Conservation (phyloP, 2,797 vertebrate genomes). For the Acanthurus lineatus region DNA sequence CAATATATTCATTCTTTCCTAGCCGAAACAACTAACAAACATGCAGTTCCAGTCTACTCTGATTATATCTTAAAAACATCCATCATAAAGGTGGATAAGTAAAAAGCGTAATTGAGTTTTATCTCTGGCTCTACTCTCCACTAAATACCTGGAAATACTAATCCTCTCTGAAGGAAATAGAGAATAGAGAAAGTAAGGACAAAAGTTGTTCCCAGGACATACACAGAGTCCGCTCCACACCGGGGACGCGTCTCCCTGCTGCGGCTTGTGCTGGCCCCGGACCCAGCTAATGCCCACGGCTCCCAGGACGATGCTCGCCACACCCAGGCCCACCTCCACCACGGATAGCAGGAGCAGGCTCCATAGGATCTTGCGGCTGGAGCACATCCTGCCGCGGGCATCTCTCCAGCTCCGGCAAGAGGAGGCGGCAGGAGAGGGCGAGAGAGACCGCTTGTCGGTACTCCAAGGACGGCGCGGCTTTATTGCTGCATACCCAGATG, state of each 20-base stretch:
- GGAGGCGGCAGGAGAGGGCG: conserved; percentile 66
- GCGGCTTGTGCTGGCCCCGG: conserved; percentile 89
- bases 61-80: neutral
- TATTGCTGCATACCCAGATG: conserved; percentile 26
- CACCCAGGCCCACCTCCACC: conserved; percentile 98
- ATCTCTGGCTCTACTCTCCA: neutral
- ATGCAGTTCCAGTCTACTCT: neutral
- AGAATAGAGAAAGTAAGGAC: conserved; percentile 20
- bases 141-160: conserved; percentile 5
- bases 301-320: conserved; percentile 97
- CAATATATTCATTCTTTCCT: neutral
- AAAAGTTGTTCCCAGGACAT: conserved; percentile 79
- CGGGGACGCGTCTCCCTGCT: conserved; percentile 98
- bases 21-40: neutral
- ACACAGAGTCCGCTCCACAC: conserved; percentile 99
- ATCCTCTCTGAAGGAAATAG: conserved; percentile 17
- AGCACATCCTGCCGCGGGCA: conserved; percentile 96
- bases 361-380: conserved; percentile 98
- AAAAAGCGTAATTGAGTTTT: conserved; percentile 3
- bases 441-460: conserved; percentile 63
- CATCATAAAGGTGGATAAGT: neutral
- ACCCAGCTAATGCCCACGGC: conserved; percentile 94
- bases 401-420: conserved; percentile 89
- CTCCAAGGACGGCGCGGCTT: conserved; percentile 20
- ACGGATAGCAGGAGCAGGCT: conserved; percentile 96